Base-by-base conservation (phyloP, 2,113 vertebrate genomes). In the Microtus oregoni region DNA sequence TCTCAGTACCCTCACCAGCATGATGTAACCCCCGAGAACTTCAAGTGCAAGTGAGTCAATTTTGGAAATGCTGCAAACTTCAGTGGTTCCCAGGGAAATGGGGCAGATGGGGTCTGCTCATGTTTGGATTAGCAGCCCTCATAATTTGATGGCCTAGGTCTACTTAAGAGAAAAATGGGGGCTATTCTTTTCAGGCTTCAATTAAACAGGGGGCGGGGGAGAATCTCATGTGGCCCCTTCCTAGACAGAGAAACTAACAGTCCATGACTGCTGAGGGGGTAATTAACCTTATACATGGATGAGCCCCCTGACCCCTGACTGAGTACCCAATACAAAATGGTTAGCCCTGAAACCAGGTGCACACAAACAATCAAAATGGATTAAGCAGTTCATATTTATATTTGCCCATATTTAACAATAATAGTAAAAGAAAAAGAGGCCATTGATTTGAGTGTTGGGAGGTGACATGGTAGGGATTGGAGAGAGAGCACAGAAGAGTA, bases 41-140 rank as follows among this genome's bases (percentile, higher is more conserved):
- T 99, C 98, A 99, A 98, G 93, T 99, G 99, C 99, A 99, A 99
- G 99, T 99, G 97, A 99, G 99, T 99, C 93, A 1, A 92, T 41
- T 35, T 7, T 0, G 28, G 28, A 87, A 50, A 15, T 93, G 3
- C 61, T 65, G 28, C 3, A 81, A 26, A 83, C 86, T 83, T 92
- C 73, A 89, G 44, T 35, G 67, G 44, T 24, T 35, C 2, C 11
- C 68, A 38, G 15, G 30, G 12, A 63, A 70, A 92, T 32, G 81
- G 58, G n/a, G 12, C 32, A 70, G 12, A 3, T 68, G 52, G 47
- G n/a, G 83, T 88, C 76, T 55, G 72, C 24, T 88, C 75, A 82
- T 86, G 92, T 92, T 28, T 93, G 14, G 82, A 28, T 82, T 55
- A 47, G 76, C 22, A 61, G 35, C 58, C n/a, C 8, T 94, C 81